Base-by-base conservation (phyloP, 2,797 vertebrate genomes). In the Peromyscus eremicus region DNA sequence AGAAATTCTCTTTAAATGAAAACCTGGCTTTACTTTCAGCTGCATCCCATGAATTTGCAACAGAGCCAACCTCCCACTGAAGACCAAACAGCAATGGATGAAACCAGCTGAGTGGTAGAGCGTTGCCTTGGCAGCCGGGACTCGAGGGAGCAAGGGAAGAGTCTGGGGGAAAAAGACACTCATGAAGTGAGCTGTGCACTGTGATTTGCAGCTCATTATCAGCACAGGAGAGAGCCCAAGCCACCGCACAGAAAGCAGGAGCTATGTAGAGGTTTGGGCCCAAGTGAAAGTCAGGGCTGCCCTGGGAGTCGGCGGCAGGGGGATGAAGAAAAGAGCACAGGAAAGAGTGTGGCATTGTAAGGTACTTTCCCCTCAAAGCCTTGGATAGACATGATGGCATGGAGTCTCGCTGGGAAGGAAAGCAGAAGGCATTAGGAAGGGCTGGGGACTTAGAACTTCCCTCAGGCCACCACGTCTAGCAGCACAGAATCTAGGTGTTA, bases 1-100 rank as follows among this genome's bases (percentile, higher is more conserved):
- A 85, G 19, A 92, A 89, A 92, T 75, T 88, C 46, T 90, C 14
- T 55, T 92, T 29, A 66, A n/a, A 60, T 79, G 40, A 82, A 94
- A 95, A 77, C 12, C 3, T 89, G 17, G 46, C 46, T 93, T 95
- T n/a, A 62, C 14, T 75, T 81, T 87, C 55, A 83, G 23, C 34
- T 52, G 6, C 8, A 29, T 85, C 43, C 17, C 27, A 55, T 46
- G 37, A 80, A 90, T 92, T 89, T 84, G 34, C 64, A 90, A 60
- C n/a, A 77, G 34, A 76, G 5, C 49, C 62, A 75, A 46, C 2
- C 66, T 88, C 79, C 84, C 9, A 71, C 5, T 43, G 46, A 94
- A 25, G 77, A 84, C 64, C 25, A 81, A 86, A 55, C 60, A 92
- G 68, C 46, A 68, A 73, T 6, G 70, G 71, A 37, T 11, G 34